A percentile compares a stretch with the other conserved stretches of the same genome.
phyloP scores from a whole-genome alignment of 2,888 invertebrate species.

The Escarpia spicata region DNA sequence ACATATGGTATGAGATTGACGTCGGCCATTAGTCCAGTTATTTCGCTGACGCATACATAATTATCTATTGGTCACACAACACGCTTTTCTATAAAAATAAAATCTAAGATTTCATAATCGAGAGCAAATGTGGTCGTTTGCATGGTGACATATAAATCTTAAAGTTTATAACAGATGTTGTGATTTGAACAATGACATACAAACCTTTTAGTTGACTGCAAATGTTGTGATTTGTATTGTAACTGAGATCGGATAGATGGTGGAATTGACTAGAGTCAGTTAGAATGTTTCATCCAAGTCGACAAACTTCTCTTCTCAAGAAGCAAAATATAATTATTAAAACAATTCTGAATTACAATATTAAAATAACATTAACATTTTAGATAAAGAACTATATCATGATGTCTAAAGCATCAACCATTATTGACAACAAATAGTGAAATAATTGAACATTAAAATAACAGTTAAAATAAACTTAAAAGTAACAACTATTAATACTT shows the following conservation, averaged over 20 bases:
- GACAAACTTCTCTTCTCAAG: constrained; percentile 54
- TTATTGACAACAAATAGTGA: too few species aligned
- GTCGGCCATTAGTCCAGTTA: too few species aligned
- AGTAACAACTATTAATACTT: too few species aligned
- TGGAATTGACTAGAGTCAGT: constrained; percentile 94
- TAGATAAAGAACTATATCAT: too few species aligned
- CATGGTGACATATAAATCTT: neutral
- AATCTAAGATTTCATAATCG: constrained; percentile 86
- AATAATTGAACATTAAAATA: too few species aligned
- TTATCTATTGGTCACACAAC: too few species aligned
- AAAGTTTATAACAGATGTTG: neutral
- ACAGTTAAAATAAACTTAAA: too few species aligned
- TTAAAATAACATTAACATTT: too few species aligned
- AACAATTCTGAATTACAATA: neutral
- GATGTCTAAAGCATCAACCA: neutral
- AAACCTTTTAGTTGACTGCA: constrained; percentile 97
- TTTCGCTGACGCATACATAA: too few species aligned
- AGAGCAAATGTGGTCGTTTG: neutral
- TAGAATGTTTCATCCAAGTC: constrained; percentile 84
- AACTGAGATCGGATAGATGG: constrained; percentile 98
- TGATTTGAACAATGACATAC: constrained; percentile 33
- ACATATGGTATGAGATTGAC: too few species aligned
- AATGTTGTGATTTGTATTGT: constrained; percentile 97
- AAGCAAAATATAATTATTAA: constrained; percentile 28
- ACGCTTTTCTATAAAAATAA: constrained; percentile 68